Evolutionary conservation across 92 coral and sea anemone genomes (phyloP).

Genomic region (Epizoanthus stellaris): DNA sequence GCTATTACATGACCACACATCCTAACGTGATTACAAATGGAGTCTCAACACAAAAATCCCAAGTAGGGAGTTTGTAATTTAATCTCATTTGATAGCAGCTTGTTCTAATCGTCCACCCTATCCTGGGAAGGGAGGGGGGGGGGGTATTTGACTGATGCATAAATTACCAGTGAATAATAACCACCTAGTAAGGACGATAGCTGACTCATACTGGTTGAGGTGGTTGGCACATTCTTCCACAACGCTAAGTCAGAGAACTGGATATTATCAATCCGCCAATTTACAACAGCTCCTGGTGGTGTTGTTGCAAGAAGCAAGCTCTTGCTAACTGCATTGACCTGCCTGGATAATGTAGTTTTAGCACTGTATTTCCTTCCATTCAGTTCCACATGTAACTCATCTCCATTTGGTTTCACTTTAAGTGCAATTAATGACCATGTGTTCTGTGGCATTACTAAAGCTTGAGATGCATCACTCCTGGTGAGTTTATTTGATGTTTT

Average conservation of each 20-base stretch:
- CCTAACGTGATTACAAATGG: too few species aligned
- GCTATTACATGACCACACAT: too few species aligned
- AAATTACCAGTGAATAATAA: neutral
- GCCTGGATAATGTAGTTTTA: neutral
- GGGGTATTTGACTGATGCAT: too few species aligned
- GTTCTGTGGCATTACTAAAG: neutral
- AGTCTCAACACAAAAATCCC: too few species aligned
- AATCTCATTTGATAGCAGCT: too few species aligned
- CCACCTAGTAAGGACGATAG: slow-evolving; percentile 7
- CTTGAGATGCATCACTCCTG: neutral
- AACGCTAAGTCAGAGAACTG: slow-evolving; percentile 19
- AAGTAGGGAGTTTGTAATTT: too few species aligned
- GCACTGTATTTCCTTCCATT: neutral
- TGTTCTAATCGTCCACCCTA: too few species aligned
- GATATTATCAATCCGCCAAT: slow-evolving; percentile 15
- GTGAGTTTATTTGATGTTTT: neutral
- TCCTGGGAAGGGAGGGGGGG: too few species aligned
- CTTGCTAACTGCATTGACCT: too few species aligned
- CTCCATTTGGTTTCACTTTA: neutral
- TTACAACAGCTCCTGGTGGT: too few species aligned
- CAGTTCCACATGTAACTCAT: neutral
- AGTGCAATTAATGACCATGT: slow-evolving; percentile 3
- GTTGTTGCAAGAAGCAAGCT: neutral
- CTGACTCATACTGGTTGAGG: neutral
- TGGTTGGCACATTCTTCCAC: slow-evolving; percentile 4